Evolutionary conservation across 2,113 vertebrate species (phyloP).

Genomic region (Dasypus novemcinctus): DNA sequence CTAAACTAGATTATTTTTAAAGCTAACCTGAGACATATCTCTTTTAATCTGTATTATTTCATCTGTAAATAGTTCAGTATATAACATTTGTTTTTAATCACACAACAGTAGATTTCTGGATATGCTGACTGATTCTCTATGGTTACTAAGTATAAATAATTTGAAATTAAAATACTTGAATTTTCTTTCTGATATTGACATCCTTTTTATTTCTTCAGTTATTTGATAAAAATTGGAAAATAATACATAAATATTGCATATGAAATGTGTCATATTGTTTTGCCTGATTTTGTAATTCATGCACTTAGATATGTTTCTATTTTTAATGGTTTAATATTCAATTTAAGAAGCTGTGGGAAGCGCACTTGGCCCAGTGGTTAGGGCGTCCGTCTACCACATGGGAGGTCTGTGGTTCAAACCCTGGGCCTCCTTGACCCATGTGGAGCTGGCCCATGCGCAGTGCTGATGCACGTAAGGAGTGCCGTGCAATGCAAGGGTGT

Average conservation of each 20-base stretch:
- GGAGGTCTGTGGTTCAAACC: no score
- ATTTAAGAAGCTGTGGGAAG: background rate
- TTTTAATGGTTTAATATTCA: slow-evolving; percentile 3
- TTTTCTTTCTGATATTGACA: background rate
- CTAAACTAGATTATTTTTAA: background rate
- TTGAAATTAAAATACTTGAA: background rate
- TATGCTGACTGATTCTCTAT: background rate
- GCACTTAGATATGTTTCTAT: background rate
- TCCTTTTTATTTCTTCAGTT: background rate
- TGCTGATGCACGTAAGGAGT: no score
- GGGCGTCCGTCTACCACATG: no score
- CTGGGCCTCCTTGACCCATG: no score
- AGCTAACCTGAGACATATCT: background rate
- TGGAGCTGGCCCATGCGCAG: no score
- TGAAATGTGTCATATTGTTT: slow-evolving; percentile 13
- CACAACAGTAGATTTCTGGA: background rate
- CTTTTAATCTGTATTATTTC: background rate
- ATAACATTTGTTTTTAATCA: slow-evolving; percentile 7
- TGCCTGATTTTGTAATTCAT: background rate
- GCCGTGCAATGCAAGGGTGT: no score
- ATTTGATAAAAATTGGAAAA: slow-evolving; percentile 29
- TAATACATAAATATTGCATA: background rate
- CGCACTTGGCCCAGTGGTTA: no score
- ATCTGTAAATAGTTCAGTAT: background rate
- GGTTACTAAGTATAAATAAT: slow-evolving; percentile 11